Percentiles rank a stretch among this genome's conserved stretches.
These are phyloP conservation scores for Cariama cristata DNA, from an alignment of 2,113 vertebrate genomes.

Conservation along the genomic window DNA sequence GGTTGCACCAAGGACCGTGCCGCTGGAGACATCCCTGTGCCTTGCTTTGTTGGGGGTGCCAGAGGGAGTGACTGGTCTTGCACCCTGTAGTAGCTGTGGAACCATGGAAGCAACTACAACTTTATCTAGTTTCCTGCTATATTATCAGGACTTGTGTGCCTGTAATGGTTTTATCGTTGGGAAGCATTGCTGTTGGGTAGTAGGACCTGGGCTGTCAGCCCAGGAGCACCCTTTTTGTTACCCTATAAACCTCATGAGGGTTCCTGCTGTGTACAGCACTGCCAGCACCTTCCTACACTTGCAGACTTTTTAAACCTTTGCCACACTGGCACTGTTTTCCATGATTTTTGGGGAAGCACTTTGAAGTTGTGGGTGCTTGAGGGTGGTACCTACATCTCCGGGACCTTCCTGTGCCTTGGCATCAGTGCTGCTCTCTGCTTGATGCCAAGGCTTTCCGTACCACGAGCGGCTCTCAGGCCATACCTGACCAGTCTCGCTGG, in stretches of 20 bases:
- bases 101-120: not conserved
- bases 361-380: not conserved
- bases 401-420: not conserved
- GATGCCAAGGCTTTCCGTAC: not conserved
- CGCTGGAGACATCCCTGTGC: not conserved
- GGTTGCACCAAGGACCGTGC: rapidly evolving
- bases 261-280: not conserved
- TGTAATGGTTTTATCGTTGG: not conserved
- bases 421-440: not conserved
- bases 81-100: not conserved
- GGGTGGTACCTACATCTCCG: not conserved
- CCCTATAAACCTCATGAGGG: not conserved
- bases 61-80: not conserved
- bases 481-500: rapidly evolving
- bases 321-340: rapidly evolving
- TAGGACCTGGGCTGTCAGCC: not conserved
- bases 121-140: not conserved
- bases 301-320: not conserved
- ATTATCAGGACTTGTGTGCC: rapidly evolving
- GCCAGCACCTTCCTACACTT: not conserved
- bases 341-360: not conserved
- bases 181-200: not conserved
- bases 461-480: rapidly evolving
- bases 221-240: not conserved
- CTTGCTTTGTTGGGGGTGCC: not conserved